Base-by-base conservation (phyloP, 2,888 invertebrate species). In the Cerastis rubricosa region DNA sequence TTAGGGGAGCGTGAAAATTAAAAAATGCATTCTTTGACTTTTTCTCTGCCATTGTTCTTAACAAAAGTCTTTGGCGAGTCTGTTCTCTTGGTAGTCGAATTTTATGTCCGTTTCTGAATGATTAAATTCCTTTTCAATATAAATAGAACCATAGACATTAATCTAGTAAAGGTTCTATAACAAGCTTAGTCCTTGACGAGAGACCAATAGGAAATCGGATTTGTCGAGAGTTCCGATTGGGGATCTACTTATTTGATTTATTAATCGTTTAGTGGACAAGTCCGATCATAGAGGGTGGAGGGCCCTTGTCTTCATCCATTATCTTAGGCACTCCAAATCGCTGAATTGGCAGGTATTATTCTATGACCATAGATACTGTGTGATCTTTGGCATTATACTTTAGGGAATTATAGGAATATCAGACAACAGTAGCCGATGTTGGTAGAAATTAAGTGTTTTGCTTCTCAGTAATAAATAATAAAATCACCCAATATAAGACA, bases 171-270 rank as follows among this genome's bases (percentile, higher is more conserved):
- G 49, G 47, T 17, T 65, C 63, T 45, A 12, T 67, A 61, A 74
- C 47, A 35, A 59, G 40, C 51, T 80, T 57, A 5, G 57, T 74
- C 45, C 72, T 78, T 78, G 63, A 67, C 47, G 54, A 54, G 57
- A 64, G 35, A 65, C 65, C 65, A 74, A 72, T 51, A 72, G 78
- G 71, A 85, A 85, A 84, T 84, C 78, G 43, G 74, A 84, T 83
- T 85, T 70, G 74, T 85, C 59, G 25, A 61, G 43, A 72, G 68
- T 82, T 78, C 83, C 74, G 66, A 82, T 67, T 78, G 86, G 54
- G 73, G 69, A 70, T 78, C 54, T 64, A 72, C 65, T 85, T 82
- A 85, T 82, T 85, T 59, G 72, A 84, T 84, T 85, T 85, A 85
- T 85, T 83, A 83, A 83, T 78, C 78, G 71, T 83, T 82, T 83